Conservation (phyloP, 2,797 vertebrate genomes). For the Gymnocypris eckloni region DNA sequence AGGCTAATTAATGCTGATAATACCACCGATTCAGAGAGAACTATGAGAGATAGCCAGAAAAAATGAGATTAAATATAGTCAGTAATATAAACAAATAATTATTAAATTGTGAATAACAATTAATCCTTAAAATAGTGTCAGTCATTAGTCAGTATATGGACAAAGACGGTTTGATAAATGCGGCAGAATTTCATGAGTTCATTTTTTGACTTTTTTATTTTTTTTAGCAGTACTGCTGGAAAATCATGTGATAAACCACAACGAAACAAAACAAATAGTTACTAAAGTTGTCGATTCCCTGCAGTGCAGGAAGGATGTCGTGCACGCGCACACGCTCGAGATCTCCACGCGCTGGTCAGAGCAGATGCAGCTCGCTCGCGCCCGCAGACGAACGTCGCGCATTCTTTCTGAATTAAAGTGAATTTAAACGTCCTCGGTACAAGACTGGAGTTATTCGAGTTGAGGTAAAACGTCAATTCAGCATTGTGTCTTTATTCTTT, state of each 20-base stretch:
- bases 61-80: not conserved
- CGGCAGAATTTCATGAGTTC: not conserved
- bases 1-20: not conserved
- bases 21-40: not conserved
- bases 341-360: not conserved
- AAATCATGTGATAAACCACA: not conserved
- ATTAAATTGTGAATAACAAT: not conserved
- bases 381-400: not conserved
- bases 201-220: too few relatives aligned
- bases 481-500: not conserved
- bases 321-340: not conserved
- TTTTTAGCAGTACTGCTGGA: not conserved
- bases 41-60: not conserved
- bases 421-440: constrained; percentile 51
- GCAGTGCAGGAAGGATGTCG: constrained; percentile 39
- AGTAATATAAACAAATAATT: not conserved
- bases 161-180: not conserved
- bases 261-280: not conserved
- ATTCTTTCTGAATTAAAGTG: constrained; percentile 16
- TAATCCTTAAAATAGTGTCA: not conserved
- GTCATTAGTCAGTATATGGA: not conserved
- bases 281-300: not conserved
- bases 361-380: constrained; percentile 15
- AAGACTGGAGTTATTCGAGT: constrained; percentile 63
- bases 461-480: constrained; percentile 47